Percentiles rank a stretch among this genome's conserved stretches.
phyloP scores from a whole-genome alignment of 1,140 invertebrate species.

The Drosophila nikananu region DNA sequence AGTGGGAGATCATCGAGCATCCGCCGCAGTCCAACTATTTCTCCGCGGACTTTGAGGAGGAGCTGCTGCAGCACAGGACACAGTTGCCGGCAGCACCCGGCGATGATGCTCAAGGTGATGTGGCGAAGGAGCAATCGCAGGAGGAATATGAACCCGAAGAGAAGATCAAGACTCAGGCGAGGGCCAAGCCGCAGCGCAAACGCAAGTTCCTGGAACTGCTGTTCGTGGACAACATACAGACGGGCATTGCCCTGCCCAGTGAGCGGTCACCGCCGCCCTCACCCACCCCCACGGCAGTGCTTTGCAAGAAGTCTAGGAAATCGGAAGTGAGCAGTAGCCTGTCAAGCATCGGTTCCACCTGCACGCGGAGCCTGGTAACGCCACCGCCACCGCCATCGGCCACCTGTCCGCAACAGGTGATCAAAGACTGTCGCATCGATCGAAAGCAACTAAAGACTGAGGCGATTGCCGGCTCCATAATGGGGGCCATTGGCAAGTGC shows the following conservation, averaged over 20 bases:
- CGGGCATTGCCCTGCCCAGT: slow-evolving; percentile 57
- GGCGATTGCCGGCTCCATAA: slow-evolving; percentile 77
- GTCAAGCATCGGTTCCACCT: slow-evolving; percentile 27
- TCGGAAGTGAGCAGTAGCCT: slow-evolving; percentile 40
- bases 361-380: background rate
- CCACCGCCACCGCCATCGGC: background rate
- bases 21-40: slow-evolving; percentile 73
- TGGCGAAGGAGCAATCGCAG: background rate
- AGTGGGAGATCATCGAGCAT: slow-evolving; percentile 80
- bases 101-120: background rate
- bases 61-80: slow-evolving; percentile 61
- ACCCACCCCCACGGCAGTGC: slow-evolving; percentile 5
- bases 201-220: slow-evolving; percentile 67
- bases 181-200: slow-evolving; percentile 29
- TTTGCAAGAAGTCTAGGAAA: slow-evolving; percentile 56
- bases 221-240: slow-evolving; percentile 70
- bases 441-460: slow-evolving; percentile 83
- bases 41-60: slow-evolving; percentile 79
- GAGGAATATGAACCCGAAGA: background rate
- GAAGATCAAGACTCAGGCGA: background rate
- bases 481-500: slow-evolving; percentile 81
- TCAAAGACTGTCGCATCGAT: slow-evolving; percentile 81
- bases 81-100: background rate
- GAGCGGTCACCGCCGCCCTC: background rate
- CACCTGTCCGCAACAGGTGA: slow-evolving; percentile 71